Evolutionary conservation across 2,113 vertebrate genomes (phyloP).

Genomic region (Xiphophorus maculatus): DNA sequence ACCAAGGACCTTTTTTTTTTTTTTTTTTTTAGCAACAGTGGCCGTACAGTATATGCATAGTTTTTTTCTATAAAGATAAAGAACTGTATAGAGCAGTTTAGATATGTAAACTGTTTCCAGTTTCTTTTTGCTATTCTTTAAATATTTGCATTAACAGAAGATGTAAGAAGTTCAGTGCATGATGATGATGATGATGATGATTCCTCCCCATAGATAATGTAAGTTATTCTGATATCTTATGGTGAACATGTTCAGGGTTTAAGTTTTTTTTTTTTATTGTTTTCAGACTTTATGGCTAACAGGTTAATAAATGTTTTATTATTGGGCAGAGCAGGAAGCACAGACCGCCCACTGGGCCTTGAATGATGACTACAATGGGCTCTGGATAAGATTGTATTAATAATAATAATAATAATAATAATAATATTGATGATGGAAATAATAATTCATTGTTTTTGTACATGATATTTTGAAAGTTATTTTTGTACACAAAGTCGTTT

Average conservation of each 20-base stretch:
- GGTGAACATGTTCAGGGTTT: slow-evolving; percentile 87
- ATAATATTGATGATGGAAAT: slow-evolving; percentile 77
- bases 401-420: slow-evolving; percentile 74
- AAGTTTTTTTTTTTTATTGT: slow-evolving; percentile 16
- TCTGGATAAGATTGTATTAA: slow-evolving; percentile 87
- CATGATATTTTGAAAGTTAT: slow-evolving; percentile 99
- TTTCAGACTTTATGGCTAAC: slow-evolving; percentile 55
- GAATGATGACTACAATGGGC: slow-evolving; percentile 82
- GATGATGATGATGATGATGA: slow-evolving; percentile 65
- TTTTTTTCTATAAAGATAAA: slow-evolving; percentile 87
- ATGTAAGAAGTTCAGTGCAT: slow-evolving; percentile 97
- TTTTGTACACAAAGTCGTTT: slow-evolving; percentile 96
- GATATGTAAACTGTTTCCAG: slow-evolving; percentile 94
- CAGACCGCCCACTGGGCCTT: slow-evolving; percentile 66
- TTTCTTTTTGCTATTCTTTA: slow-evolving; percentile 83
- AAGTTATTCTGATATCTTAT: slow-evolving; percentile 90
- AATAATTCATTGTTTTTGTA: slow-evolving; percentile 91
- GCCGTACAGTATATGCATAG: slow-evolving; percentile 83
- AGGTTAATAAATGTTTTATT: slow-evolving; percentile 45
- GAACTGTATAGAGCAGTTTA: slow-evolving; percentile 92
- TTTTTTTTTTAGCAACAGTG: slow-evolving; percentile 75
- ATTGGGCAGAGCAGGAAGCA: slow-evolving; percentile 73
- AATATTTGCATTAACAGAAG: slow-evolving; percentile 94
- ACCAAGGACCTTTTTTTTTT: slow-evolving; percentile 83
- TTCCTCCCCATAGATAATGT: slow-evolving; percentile 87